Conservation (phyloP, 2,888 invertebrate genomes). For the Iselma pallidipennis region DNA sequence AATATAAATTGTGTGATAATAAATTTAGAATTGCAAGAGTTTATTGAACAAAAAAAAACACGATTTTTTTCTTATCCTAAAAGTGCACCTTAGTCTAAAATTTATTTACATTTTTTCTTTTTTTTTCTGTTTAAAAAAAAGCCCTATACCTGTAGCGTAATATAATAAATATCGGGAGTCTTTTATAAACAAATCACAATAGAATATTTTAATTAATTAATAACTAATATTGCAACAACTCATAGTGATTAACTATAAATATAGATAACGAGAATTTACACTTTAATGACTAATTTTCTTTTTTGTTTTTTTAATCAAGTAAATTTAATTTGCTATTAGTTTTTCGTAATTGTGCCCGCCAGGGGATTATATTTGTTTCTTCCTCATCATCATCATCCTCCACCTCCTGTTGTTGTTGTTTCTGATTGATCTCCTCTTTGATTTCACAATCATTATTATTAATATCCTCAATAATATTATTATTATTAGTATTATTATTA, state of each 20-base stretch:
- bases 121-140: no score
- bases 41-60: no score
- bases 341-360: conserved; percentile 87
- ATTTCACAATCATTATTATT: conserved; percentile 53
- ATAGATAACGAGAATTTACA: background rate
- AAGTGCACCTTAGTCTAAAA: no score
- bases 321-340: conserved; percentile 88
- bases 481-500: conserved; percentile 41
- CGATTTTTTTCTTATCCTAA: no score
- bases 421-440: conserved; percentile 31
- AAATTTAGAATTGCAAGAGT: conserved; percentile 7
- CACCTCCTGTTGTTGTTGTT: conserved; percentile 48
- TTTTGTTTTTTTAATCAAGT: conserved; percentile 60
- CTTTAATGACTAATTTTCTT: background rate
- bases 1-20: conserved; percentile 26
- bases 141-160: background rate
- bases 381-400: no score
- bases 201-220: no score
- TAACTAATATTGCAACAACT: background rate
- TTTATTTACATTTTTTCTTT: no score
- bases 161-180: background rate
- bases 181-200: background rate
- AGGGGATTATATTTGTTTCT: conserved; percentile 75
- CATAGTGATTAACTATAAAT: background rate
- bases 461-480: conserved; percentile 44